Evolutionary conservation across 2,888 invertebrate genomes (phyloP), one percentile per base, ranked within the genome.

Genomic region (Desoria tigrina): DNA sequence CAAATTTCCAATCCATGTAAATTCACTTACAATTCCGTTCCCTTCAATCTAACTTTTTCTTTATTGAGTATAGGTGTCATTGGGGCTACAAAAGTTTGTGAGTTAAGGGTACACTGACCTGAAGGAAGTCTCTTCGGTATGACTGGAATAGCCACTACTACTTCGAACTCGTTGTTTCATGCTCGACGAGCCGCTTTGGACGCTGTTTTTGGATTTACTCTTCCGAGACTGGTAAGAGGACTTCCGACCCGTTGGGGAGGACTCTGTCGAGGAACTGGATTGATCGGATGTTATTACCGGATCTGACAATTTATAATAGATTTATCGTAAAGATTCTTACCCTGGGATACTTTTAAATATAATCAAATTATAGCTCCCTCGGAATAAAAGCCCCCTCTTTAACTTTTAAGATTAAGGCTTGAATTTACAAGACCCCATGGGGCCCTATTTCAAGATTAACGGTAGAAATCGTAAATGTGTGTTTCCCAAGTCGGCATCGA

Each of bases 121-220:
- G 84, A 90, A 90, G 62, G 90, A 90, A 68, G 90, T 90, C 81
- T 90, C 90, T 81, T 90, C 90, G 80, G 89, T 90, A 81, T 90
- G 90, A 81, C 89, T 89, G 75, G 89, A 89, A 80, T 90, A 90
- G 51, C 90, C 90, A 79, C 88, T 89, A 77, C 89, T 89, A 75
- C 88, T 89, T 71, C 90, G 84, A 68, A 90, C 88, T 79, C 89
- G 88, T 2, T 89, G 81, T 80, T 90, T 89, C 64, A 69, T 63
- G 55, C 71, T 69, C 55, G n/a, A n/a, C n/a, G 73, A 74, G 54
- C 68, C 71, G 76, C 84, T 85, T 16, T 45, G 45, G 16, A 45
- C 45, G 16, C 45, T 45, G 9, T 6, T 45, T 45, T 45, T 45
- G 76, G 85, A 85, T 78, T 86, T 80, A 28, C 77, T 75, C 72